A percentile compares a stretch with the other conserved stretches of the same genome.
phyloP scores from a whole-genome alignment of 35 echinoderm and acorn worm species.

The Ophioderma brevispina region DNA sequence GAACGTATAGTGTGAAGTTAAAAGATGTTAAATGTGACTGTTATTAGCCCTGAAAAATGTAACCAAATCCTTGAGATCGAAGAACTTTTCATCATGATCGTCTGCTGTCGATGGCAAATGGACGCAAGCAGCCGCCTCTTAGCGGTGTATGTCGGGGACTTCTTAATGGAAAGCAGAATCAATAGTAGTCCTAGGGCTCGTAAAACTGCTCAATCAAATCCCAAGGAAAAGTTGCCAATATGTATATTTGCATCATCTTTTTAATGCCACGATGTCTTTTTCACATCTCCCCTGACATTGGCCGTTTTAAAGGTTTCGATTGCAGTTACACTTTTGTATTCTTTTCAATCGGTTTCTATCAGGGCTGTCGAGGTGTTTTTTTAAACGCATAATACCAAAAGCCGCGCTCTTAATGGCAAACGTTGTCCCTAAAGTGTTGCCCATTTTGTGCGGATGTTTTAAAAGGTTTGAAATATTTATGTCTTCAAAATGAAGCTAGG shows the following conservation, averaged over 20 bases:
- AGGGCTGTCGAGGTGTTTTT: background rate
- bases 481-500: background rate
- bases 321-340: background rate
- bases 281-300: slow-evolving; percentile 4
- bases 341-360: background rate
- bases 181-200: background rate
- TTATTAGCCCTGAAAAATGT: background rate
- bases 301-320: slow-evolving; percentile 12
- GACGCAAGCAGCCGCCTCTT: slow-evolving; percentile 2
- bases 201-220: background rate
- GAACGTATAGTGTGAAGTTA: no score
- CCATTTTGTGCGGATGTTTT: slow-evolving; percentile 2
- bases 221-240: background rate
- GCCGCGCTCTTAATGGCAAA: slow-evolving; percentile 6
- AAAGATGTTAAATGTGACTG: background rate
- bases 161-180: background rate
- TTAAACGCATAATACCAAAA: slow-evolving; percentile 11
- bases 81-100: background rate
- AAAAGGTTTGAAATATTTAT: slow-evolving; percentile 1
- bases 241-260: background rate
- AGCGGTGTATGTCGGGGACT: background rate
- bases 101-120: background rate
- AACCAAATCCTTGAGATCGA: background rate
- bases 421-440: background rate
- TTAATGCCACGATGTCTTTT: slow-evolving; percentile 13